Evolutionary conservation across 2,797 vertebrate species (phyloP).

Genomic region (Hydrocynus forskahlii): DNA sequence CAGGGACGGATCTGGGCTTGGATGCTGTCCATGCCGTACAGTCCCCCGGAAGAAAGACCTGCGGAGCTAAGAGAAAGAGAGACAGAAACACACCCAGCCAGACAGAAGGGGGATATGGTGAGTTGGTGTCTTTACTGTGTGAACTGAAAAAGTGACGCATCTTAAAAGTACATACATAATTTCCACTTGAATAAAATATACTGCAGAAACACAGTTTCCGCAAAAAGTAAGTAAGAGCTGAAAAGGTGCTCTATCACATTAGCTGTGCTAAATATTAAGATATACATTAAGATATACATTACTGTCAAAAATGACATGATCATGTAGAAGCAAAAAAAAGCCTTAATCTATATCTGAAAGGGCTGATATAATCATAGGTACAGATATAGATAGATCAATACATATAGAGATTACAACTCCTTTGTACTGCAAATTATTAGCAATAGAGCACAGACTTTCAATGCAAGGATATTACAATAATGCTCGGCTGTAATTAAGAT

Average conservation of each 20-base stretch:
- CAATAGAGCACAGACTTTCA: too few relatives aligned
- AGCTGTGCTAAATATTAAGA: too few relatives aligned
- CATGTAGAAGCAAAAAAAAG: too few relatives aligned
- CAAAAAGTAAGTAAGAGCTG: not conserved
- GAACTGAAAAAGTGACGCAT: not conserved
- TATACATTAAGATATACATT: not conserved
- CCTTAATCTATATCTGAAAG: too few relatives aligned
- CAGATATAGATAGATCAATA: too few relatives aligned
- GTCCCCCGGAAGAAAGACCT: slow-evolving; percentile 71
- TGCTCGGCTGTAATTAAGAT: too few relatives aligned
- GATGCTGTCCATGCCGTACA: slow-evolving; percentile 84
- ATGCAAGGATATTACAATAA: too few relatives aligned
- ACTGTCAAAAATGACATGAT: not conserved
- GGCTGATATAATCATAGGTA: too few relatives aligned
- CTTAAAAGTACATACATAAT: not conserved
- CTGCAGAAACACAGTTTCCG: not conserved
- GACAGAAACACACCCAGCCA: slow-evolving; percentile 46
- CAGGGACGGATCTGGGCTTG: slow-evolving; percentile 82
- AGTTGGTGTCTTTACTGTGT: slow-evolving; percentile 64
- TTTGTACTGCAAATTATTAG: too few relatives aligned
- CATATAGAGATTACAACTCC: too few relatives aligned
- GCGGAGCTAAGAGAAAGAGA: slow-evolving; percentile 59
- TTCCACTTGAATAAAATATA: not conserved
- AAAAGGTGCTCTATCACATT: too few relatives aligned
- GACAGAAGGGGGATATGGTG: slow-evolving; percentile 63